Conservation (phyloP, 2,888 invertebrate genomes). For the Apodemia mormo region DNA sequence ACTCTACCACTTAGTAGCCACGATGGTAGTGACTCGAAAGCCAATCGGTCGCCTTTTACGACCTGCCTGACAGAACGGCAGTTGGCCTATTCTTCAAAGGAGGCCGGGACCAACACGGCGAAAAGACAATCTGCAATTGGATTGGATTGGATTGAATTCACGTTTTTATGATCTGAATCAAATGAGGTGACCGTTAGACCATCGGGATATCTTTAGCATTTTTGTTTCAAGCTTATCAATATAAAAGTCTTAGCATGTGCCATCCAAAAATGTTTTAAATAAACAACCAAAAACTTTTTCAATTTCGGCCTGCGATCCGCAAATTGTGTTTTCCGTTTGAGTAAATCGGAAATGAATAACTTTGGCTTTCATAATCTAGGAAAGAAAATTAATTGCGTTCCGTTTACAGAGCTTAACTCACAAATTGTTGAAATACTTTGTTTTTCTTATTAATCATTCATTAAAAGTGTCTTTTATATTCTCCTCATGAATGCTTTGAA, state of each 20-base stretch:
- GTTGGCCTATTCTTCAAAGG: too few species aligned
- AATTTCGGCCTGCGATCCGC: constrained; percentile 74
- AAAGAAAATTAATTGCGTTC: constrained; percentile 61
- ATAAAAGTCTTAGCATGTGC: constrained; percentile 25
- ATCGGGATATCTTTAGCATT: too few species aligned
- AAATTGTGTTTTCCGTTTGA: constrained; percentile 78
- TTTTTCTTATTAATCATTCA: constrained; percentile 30
- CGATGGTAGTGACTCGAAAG: too few species aligned
- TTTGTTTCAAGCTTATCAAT: not conserved
- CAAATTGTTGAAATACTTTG: constrained; percentile 31
- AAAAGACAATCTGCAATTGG: too few species aligned
- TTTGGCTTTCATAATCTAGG: constrained; percentile 64
- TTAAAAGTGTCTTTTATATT: constrained; percentile 25
- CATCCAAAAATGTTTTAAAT: constrained; percentile 61
- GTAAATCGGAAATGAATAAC: constrained; percentile 77
- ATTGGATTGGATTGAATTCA: too few species aligned
- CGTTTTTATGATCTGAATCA: too few species aligned
- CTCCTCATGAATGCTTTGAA: constrained; percentile 15
- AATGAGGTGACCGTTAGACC: too few species aligned
- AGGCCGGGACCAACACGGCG: too few species aligned
- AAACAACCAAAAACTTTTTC: constrained; percentile 79
- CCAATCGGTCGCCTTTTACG: too few species aligned
- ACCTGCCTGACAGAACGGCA: too few species aligned
- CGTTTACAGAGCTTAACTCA: constrained; percentile 21
- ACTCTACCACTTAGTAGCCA: too few species aligned